Evolutionary conservation across 2,113 vertebrate species (phyloP).

Genomic region (Melanerpes formicivorus): DNA sequence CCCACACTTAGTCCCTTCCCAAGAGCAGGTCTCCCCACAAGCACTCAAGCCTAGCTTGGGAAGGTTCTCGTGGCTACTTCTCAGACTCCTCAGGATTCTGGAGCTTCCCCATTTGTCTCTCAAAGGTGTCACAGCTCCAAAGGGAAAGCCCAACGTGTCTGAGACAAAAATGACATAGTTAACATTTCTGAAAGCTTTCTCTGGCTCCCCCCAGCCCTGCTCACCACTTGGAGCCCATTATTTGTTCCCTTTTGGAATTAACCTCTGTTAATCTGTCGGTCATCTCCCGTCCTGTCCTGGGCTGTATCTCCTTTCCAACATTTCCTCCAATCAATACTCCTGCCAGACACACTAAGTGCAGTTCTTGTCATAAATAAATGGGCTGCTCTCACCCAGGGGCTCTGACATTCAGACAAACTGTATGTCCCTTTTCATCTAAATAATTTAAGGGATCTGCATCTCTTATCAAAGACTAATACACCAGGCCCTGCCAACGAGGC

Average conservation of each 20-base stretch:
- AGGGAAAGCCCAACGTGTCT: background rate
- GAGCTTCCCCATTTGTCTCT: background rate
- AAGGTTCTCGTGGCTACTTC: background rate
- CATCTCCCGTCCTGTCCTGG: constrained; percentile 36
- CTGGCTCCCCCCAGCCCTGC: background rate
- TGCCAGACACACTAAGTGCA: constrained; percentile 7
- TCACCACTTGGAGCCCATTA: background rate
- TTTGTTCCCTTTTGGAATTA: constrained; percentile 22
- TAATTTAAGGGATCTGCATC: constrained; percentile 50
- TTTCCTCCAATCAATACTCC: constrained; percentile 59
- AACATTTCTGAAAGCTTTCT: background rate
- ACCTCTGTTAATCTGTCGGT: constrained; percentile 25
- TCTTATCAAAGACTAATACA: constrained; percentile 43
- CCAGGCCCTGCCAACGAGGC: constrained; percentile 4
- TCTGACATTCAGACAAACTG: constrained; percentile 63
- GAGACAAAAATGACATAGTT: background rate
- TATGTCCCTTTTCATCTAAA: constrained; percentile 35
- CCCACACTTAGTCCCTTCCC: background rate
- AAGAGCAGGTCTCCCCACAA: background rate
- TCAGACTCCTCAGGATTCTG: background rate
- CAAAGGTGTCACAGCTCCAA: background rate
- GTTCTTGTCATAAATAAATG: constrained; percentile 38
- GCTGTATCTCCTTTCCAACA: background rate
- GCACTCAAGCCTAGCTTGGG: background rate
- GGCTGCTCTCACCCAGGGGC: constrained; percentile 9